A percentile compares a stretch with the other conserved stretches of the same genome.
These are phyloP conservation scores for Aphaenogaster ashmeadi DNA, from an alignment of 1,140 invertebrate species.

Conservation along the genomic window DNA sequence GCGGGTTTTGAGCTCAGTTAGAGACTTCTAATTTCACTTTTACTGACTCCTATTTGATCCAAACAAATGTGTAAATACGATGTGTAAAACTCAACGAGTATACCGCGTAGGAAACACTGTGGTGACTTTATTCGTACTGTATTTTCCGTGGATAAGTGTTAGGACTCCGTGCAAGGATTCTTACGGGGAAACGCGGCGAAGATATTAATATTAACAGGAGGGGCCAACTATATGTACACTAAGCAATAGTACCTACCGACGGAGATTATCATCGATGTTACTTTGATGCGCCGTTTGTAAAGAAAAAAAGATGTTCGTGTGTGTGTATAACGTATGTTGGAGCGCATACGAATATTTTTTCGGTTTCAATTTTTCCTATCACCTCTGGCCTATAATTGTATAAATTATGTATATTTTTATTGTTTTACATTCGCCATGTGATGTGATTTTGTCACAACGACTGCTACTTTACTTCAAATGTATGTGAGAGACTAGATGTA, in stretches of 20 bases:
- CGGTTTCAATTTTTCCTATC: constrained; percentile 59
- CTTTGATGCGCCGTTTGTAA: constrained; percentile 62
- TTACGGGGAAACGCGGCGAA: constrained; percentile 20
- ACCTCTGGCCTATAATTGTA: constrained; percentile 73
- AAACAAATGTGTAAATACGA: constrained; percentile 47
- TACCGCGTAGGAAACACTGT: background rate
- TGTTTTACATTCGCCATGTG: constrained; percentile 75
- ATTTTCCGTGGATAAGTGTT: background rate
- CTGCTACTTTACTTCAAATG: constrained; percentile 59
- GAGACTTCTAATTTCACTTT: constrained; percentile 68
- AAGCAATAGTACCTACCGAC: constrained; percentile 47
- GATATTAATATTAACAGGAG: constrained; percentile 66
- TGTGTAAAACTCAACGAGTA: constrained; percentile 23
- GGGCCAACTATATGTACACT: constrained; percentile 69
- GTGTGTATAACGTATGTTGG: background rate
- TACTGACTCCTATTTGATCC: constrained; percentile 28
- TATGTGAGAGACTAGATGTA: constrained; percentile 68
- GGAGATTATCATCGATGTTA: constrained; percentile 16
- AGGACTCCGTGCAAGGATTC: background rate
- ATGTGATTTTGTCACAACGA: constrained; percentile 44
- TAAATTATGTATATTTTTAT: constrained; percentile 80
- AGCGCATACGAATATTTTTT: constrained; percentile 42
- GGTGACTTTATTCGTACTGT: background rate
- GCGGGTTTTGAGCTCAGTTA: constrained; percentile 98
- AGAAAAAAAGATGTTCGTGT: background rate